Base-by-base conservation (phyloP, 2,888 invertebrate species). In the Tetropium fuscum region DNA sequence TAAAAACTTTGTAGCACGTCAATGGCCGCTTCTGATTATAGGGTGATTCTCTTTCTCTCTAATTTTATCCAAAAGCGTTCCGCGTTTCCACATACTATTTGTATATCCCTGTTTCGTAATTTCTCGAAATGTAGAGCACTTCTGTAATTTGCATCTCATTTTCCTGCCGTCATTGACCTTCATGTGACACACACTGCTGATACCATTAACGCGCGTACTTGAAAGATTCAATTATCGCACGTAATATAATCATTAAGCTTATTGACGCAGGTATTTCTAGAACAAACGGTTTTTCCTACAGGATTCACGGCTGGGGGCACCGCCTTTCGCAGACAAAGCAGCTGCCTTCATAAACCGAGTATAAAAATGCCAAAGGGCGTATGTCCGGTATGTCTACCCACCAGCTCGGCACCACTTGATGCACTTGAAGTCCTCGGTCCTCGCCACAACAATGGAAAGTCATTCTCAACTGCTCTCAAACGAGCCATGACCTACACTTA, bases 281-380 rank as follows among this genome's bases (percentile, higher is more conserved):
- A 53, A 48, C 43, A 57, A 34, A 11, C 38, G 36, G 22, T 49
- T 43, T 43, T 48, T 54, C 27, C 11, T 38, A 58, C 64, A 64
- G 70, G 70, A 70, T 66, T 63, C 57, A 70, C 62, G 68, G 62
- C 51, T 66, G 58, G 65, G 45, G 60, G 62, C 54, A 43, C 51
- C 58, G 51, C 64, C 64, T 69, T 69, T 67, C 69, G 67, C 57
- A 61, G 60, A 60, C 58, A 40, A 57, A 64, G 61, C 62, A 55
- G 40, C 48, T 48, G 48, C 48, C n/a, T 34, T 36, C 38, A 36
- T 16, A 11, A 55, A 34, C 34, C 45, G 55, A 51, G 44, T 53
- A 19, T 51, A 41, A 44, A 48, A 38, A 47, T 45, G 61, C 27
- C 53, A 19, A 53, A 40, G 57, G 49, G 60, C 58, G 45, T 53